phyloP scores from a whole-genome alignment of 2,888 invertebrate genomes.

The Hoplodrina ambigua region DNA sequence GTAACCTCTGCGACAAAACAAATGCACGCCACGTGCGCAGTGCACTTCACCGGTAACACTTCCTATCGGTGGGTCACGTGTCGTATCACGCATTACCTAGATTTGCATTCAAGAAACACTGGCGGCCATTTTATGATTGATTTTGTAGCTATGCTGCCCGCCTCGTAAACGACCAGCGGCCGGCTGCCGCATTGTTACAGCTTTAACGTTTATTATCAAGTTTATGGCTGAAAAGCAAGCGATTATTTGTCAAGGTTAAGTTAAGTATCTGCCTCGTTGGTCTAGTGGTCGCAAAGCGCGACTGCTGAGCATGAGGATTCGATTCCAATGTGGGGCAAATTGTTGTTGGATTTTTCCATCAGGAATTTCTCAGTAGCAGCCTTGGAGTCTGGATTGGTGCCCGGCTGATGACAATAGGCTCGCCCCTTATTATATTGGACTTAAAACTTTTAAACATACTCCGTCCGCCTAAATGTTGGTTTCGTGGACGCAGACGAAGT shows the following conservation, averaged over 20 bases:
- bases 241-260: not conserved
- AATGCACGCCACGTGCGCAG: not conserved
- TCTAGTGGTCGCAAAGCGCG: too few species aligned
- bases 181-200: not conserved
- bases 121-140: constrained; percentile 35
- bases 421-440: too few species aligned
- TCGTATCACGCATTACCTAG: constrained; percentile 12
- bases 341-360: too few species aligned
- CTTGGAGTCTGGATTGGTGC: too few species aligned
- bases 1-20: constrained; percentile 44
- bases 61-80: constrained; percentile 33
- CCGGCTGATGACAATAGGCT: too few species aligned
- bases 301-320: too few species aligned
- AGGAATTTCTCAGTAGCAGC: too few species aligned
- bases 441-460: too few species aligned
- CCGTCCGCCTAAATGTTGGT: too few species aligned
- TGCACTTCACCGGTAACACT: constrained; percentile 13
- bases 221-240: not conserved
- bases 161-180: not conserved
- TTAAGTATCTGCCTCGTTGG: not conserved
- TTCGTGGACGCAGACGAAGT: too few species aligned
- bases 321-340: too few species aligned
- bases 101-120: constrained; percentile 19
- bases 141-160: not conserved
- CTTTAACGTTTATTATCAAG: not conserved